Conservation (phyloP, 2,888 invertebrate genomes). For the Pilophorus perplexus region DNA sequence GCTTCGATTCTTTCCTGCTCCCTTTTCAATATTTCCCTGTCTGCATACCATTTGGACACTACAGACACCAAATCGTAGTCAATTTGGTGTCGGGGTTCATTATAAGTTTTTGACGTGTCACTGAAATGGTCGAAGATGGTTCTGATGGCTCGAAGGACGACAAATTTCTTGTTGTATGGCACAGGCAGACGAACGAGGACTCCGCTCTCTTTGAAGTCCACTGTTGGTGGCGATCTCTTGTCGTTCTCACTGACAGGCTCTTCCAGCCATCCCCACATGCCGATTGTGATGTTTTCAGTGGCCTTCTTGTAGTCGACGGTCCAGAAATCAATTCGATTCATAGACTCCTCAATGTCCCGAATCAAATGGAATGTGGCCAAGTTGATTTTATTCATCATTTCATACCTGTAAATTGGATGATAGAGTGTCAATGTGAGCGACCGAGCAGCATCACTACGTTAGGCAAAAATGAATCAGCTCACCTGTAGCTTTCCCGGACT, state of each 20-base stretch:
- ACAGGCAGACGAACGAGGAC: constrained; percentile 58
- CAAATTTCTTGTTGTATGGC: constrained; percentile 57
- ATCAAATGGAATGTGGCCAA: constrained; percentile 56
- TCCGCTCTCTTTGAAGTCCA: constrained; percentile 58
- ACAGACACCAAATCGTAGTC: constrained; percentile 47
- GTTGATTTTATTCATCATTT: constrained; percentile 55
- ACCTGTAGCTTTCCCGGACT: constrained; percentile 49
- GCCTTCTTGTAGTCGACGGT: constrained; percentile 41
- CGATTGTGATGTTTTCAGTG: constrained; percentile 38
- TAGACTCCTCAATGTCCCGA: constrained; percentile 50
- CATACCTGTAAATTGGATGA: too few relatives aligned
- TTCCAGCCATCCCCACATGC: constrained; percentile 44
- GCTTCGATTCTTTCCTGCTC: constrained; percentile 43
- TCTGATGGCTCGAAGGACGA: constrained; percentile 60
- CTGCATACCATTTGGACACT: constrained; percentile 39
- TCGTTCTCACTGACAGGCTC: constrained; percentile 36
- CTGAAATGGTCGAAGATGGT: constrained; percentile 63
- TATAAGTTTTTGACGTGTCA: constrained; percentile 53
- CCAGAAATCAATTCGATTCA: constrained; percentile 42
- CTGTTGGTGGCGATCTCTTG: constrained; percentile 57
- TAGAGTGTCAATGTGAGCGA: too few relatives aligned
- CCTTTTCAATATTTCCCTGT: constrained; percentile 37
- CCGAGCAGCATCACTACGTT: too few relatives aligned
- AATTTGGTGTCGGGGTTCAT: constrained; percentile 52
- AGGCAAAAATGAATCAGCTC: too few relatives aligned